These are phyloP conservation scores for Agonopterix heracliana DNA, from an alignment of 2,888 invertebrate species.

Conservation along the genomic window DNA sequence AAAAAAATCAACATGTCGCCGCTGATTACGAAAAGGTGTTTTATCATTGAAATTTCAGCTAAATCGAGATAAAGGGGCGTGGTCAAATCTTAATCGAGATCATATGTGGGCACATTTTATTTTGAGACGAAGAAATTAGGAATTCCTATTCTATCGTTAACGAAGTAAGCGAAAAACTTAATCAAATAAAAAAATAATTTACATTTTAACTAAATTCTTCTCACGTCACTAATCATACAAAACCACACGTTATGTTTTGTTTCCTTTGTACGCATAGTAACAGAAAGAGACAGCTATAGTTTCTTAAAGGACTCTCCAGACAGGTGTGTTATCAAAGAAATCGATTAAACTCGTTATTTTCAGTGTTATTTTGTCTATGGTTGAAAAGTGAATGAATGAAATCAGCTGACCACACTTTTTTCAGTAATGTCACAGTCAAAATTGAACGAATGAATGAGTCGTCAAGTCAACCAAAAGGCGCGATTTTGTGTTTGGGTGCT, in stretches of 20 bases:
- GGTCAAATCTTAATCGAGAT: slow-evolving; percentile 46
- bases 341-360: too few relatives aligned
- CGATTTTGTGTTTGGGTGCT: neutral
- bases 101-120: neutral
- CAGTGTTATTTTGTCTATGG: slow-evolving; percentile 4
- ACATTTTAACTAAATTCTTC: too few relatives aligned
- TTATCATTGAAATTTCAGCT: slow-evolving; percentile 57
- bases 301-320: too few relatives aligned
- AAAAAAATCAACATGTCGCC: slow-evolving; percentile 76
- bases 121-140: neutral
- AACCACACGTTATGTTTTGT: too few relatives aligned
- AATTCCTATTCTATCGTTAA: neutral
- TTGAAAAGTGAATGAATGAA: slow-evolving; percentile 6
- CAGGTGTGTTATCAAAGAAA: too few relatives aligned
- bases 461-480: neutral
- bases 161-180: too few relatives aligned
- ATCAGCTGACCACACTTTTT: slow-evolving; percentile 8
- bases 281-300: too few relatives aligned
- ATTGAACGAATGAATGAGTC: neutral
- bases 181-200: too few relatives aligned
- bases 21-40: slow-evolving; percentile 61
- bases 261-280: too few relatives aligned
- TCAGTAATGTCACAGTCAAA: slow-evolving; percentile 1
- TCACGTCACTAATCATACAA: too few relatives aligned
- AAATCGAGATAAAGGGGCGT: slow-evolving; percentile 46